Conservation (phyloP, 2,888 invertebrate species). For the Drosophila atripex region DNA sequence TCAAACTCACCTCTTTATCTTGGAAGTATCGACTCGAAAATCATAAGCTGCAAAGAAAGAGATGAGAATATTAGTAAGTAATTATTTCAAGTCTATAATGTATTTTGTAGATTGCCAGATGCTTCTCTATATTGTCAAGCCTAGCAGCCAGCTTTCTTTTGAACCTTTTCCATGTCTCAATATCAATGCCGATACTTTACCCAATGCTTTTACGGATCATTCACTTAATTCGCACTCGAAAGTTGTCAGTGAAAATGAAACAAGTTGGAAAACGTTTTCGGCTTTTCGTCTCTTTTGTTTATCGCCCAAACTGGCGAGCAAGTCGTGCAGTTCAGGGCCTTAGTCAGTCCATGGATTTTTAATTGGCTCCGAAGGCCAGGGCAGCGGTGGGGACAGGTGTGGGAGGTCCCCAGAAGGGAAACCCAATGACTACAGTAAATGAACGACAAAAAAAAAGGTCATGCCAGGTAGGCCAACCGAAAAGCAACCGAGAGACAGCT, state of each 20-base stretch:
- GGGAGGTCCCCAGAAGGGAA: slow-evolving; percentile 36
- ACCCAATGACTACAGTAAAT: slow-evolving; percentile 32
- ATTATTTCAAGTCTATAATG: not conserved
- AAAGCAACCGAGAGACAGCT: slow-evolving; percentile 52
- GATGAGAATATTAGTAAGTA: not conserved
- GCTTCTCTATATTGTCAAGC: not conserved
- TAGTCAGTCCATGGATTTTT: slow-evolving; percentile 62
- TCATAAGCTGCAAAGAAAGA: slow-evolving; percentile 34
- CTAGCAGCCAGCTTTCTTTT: not conserved
- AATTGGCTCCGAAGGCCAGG: slow-evolving; percentile 47
- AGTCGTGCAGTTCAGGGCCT: slow-evolving; percentile 67
- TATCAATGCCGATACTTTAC: slow-evolving; percentile 56
- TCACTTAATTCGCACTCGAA: slow-evolving; percentile 67
- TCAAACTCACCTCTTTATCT: slow-evolving; percentile 27
- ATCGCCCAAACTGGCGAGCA: slow-evolving; percentile 57
- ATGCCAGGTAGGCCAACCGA: slow-evolving; percentile 35
- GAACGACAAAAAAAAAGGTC: slow-evolving; percentile 38
- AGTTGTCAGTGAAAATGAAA: slow-evolving; percentile 51
- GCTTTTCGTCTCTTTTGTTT: slow-evolving; percentile 16
- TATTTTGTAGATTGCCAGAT: not conserved
- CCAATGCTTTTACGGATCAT: slow-evolving; percentile 63
- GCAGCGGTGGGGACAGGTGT: slow-evolving; percentile 19
- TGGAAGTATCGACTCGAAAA: slow-evolving; percentile 6
- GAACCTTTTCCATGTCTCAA: not conserved
- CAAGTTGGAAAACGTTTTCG: slow-evolving; percentile 19